phyloP scores from a whole-genome alignment of 2,797 vertebrate genomes.

The Toxotes lorentzi region DNA sequence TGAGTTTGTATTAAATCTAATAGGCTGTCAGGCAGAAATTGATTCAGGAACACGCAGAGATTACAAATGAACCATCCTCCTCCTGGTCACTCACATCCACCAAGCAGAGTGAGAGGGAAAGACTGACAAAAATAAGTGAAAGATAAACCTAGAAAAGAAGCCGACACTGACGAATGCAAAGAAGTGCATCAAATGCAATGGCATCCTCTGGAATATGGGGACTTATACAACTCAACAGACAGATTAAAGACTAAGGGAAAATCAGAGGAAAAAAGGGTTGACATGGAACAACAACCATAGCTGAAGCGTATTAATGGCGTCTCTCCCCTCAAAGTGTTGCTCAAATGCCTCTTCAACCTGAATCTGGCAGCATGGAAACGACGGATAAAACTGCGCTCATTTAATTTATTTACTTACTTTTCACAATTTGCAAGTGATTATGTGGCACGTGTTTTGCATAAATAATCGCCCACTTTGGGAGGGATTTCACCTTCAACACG shows the following conservation, averaged over 20 bases:
- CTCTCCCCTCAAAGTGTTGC: background rate
- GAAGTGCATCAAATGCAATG: conserved; percentile 48
- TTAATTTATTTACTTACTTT: conserved; percentile 33
- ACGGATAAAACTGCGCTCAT: conserved; percentile 3
- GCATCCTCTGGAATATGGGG: conserved; percentile 6
- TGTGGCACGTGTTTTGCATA: conserved; percentile 38
- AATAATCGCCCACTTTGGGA: conserved; percentile 39
- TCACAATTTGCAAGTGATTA: conserved; percentile 52
- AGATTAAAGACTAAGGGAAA: conserved; percentile 29
- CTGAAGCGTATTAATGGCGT: conserved; percentile 4
- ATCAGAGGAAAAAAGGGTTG: background rate
- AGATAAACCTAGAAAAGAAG: conserved; percentile 10
- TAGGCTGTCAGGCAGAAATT: conserved; percentile 77
- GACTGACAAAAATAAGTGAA: conserved; percentile 5
- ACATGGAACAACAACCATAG: conserved; percentile 19
- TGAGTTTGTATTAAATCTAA: conserved; percentile 81
- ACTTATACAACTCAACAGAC: conserved; percentile 30
- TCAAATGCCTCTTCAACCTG: conserved; percentile 31
- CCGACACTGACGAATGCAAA: conserved; percentile 26
- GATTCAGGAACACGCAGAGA: conserved; percentile 66
- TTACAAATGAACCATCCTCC: conserved; percentile 74
- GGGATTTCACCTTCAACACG: conserved; percentile 60
- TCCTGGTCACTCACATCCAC: conserved; percentile 15
- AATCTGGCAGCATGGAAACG: conserved; percentile 26
- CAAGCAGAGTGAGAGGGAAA: conserved; percentile 27